Percentiles rank a stretch among this genome's conserved stretches.
Conservation (phyloP, 2,888 invertebrate genomes). For the Hypolimnas misippus region DNA sequence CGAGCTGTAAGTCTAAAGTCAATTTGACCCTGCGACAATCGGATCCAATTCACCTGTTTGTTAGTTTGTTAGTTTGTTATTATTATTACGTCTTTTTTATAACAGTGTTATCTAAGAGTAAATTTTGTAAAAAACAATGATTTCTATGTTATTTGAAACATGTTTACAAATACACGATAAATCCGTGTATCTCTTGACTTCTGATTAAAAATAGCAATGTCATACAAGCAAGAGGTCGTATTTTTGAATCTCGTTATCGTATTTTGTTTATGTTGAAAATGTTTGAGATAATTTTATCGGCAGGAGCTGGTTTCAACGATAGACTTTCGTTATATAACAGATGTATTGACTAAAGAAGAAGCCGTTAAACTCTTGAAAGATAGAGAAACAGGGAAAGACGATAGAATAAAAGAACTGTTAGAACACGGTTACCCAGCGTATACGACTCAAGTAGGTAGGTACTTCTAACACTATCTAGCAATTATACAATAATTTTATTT, state of each 20-base stretch:
- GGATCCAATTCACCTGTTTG: too few species aligned
- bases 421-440: slow-evolving; percentile 92
- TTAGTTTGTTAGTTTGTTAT: too few species aligned
- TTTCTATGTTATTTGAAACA: neutral
- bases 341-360: slow-evolving; percentile 92
- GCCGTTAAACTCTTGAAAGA: slow-evolving; percentile 88
- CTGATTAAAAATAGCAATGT: slow-evolving; percentile 18
- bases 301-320: slow-evolving; percentile 91
- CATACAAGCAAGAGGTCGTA: slow-evolving; percentile 22
- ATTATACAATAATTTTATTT: too few species aligned
- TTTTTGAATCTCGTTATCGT: slow-evolving; percentile 25
- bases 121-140: neutral
- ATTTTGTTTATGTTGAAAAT: slow-evolving; percentile 4
- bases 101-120: neutral
- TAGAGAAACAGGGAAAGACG: slow-evolving; percentile 82
- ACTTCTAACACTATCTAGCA: neutral
- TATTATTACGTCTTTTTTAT: too few species aligned
- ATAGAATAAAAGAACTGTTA: slow-evolving; percentile 85
- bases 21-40: too few species aligned
- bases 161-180: neutral
- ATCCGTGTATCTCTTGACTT: slow-evolving; percentile 1
- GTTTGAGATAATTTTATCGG: slow-evolving; percentile 21
- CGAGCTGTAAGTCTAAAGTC: too few species aligned
- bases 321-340: slow-evolving; percentile 93
- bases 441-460: slow-evolving; percentile 91